Base-by-base conservation (phyloP, 2,888 invertebrate species). In the Ormia ochracea region DNA sequence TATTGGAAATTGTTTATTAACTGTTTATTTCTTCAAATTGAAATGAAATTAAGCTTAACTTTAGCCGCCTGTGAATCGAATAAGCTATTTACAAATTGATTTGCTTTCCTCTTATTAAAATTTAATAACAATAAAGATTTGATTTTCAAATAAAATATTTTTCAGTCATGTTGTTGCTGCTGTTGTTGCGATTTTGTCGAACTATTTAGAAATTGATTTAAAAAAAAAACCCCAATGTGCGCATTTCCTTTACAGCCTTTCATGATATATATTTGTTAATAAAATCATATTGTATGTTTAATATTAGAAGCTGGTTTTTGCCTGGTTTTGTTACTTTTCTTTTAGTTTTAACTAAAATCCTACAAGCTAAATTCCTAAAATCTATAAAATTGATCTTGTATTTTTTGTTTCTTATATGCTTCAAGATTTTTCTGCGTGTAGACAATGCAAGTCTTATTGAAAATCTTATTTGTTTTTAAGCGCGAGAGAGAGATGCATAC, bases 41-140 rank as follows among this genome's bases (percentile, higher is more conserved):
- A 74, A 59, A 59, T 68, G 43, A 66, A 45, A 14, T 78, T 65
- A 70, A 70, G 59, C 75, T 77, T 79, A 63, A 61, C 9, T 48
- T 59, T 28, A 79, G 33, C 65, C 19, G 66, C 54, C 38, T 75
- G 59, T 75, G 38, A 63, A 23, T 41, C 41, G 76, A 75, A 72
- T 70, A 68, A 80, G 75, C 74, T 82, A 80, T 80, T 82, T 82
- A 82, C 77, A 82, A 70, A 77, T 68, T 65, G 41, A n/a, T 69
- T 61, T 50, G 17, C 28, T 54, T 61, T 58, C 38, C 45, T 19
- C 38, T 54, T 21, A 33, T 33, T 59, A 36, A 50, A 52, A 28
- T 38, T 58, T 58, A 17, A 28, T 38, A 52, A 1, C 26, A 36
- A 45, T 23, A 65, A 68, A 63, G 54, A 69, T 31, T 41, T 73